Conservation (phyloP, 2,888 invertebrate genomes). For the Orgyia antiqua region DNA sequence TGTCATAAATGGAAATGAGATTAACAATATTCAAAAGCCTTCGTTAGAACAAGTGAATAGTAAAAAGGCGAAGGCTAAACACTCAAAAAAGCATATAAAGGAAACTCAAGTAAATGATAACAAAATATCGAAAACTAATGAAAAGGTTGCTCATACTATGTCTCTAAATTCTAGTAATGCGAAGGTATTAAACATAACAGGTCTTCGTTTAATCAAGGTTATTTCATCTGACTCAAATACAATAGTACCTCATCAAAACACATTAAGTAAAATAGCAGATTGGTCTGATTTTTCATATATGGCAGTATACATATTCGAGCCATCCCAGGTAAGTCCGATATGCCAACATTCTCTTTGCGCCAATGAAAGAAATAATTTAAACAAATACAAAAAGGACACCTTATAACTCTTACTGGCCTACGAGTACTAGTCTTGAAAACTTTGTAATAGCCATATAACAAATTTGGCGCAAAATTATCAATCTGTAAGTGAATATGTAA, state of each 20-base stretch:
- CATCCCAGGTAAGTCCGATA: constrained; percentile 50
- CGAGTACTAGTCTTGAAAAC: too few species aligned
- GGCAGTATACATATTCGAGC: constrained; percentile 58
- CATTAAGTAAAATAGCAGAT: constrained; percentile 9
- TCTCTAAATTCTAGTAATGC: neutral
- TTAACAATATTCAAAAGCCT: constrained; percentile 18
- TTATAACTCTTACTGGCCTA: too few species aligned
- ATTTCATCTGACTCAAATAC: neutral
- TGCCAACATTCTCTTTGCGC: too few species aligned
- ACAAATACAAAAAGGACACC: too few species aligned
- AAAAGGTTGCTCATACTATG: neutral
- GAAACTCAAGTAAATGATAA: too few species aligned
- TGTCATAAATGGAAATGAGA: constrained; percentile 14
- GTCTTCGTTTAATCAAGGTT: neutral
- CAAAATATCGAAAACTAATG: constrained; percentile 1
- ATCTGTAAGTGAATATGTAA: neutral
- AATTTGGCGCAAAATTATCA: neutral
- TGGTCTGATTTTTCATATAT: constrained; percentile 56
- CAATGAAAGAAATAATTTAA: too few species aligned
- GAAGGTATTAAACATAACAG: neutral
- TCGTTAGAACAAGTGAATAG: constrained; percentile 33
- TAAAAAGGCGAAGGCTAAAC: constrained; percentile 27
- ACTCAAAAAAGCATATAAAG: constrained; percentile 39
- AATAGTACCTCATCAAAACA: neutral
- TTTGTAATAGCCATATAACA: neutral